Evolutionary conservation across 2,113 vertebrate genomes (phyloP).

Genomic region (Labeo rohita): DNA sequence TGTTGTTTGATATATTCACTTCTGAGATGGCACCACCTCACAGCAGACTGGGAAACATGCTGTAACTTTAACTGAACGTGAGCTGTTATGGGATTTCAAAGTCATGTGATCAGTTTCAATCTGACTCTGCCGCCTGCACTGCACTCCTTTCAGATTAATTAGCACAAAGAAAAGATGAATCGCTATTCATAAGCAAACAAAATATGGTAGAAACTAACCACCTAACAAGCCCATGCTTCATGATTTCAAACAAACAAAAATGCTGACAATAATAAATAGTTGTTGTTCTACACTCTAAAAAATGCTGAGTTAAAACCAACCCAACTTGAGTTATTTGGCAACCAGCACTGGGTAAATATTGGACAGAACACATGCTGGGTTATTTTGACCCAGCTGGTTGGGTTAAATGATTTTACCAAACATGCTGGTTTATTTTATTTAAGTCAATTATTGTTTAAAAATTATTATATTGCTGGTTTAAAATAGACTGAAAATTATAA

Average conservation of each 20-base stretch:
- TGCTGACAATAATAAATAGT: not conserved
- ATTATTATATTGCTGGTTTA: too few species aligned
- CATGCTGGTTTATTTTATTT: too few species aligned
- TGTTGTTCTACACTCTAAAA: not conserved
- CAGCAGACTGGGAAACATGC: not conserved
- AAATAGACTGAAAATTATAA: too few species aligned
- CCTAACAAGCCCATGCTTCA: not conserved
- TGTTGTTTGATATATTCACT: constrained; percentile 32
- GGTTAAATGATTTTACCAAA: too few species aligned
- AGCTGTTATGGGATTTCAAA: not conserved
- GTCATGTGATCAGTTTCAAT: not conserved
- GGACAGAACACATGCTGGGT: too few species aligned
- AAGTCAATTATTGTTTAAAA: too few species aligned
- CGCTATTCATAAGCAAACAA: not conserved
- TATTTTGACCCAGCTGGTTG: too few species aligned
- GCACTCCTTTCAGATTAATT: not conserved
- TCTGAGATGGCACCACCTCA: not conserved
- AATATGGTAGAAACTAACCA: not conserved
- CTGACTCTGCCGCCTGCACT: not conserved
- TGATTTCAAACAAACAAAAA: not conserved
- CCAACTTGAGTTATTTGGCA: too few species aligned
- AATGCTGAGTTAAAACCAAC: too few species aligned
- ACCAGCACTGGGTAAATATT: too few species aligned
- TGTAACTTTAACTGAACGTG: not conserved
- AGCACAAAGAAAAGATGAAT: not conserved